These are phyloP conservation scores for Chrysochloris asiatica DNA, from an alignment of 2,113 vertebrate genomes.

Conservation along the genomic window DNA sequence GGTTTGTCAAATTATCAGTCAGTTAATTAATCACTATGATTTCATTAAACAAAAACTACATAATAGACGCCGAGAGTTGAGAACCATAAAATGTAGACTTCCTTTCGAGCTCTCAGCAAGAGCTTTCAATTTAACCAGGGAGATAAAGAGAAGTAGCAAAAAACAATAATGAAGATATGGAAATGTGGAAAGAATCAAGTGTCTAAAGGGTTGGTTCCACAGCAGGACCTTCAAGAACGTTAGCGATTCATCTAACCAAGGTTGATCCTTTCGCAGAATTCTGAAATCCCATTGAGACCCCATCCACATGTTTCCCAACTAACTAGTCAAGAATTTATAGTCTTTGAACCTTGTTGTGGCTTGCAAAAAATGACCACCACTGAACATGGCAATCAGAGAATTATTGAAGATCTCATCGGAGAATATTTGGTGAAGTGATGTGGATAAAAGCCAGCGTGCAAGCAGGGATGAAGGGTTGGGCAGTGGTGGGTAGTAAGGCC, in stretches of 20 bases:
- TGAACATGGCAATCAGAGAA: no score
- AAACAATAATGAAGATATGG: not conserved
- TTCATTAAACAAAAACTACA: not conserved
- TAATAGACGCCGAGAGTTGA: not conserved
- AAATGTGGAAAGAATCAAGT: not conserved
- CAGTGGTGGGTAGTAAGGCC: no score
- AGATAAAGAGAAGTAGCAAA: not conserved
- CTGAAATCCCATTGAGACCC: not conserved
- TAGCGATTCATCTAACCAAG: not conserved
- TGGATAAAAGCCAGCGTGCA: no score
- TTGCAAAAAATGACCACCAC: no score
- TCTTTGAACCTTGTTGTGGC: constrained; percentile 17
- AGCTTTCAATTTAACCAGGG: not conserved
- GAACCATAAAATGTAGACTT: not conserved
- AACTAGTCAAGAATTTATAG: not conserved
- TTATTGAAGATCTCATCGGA: no score
- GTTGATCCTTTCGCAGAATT: not conserved
- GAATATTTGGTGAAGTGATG: no score
- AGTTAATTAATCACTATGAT: not conserved
- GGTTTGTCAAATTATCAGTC: not conserved
- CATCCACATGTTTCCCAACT: not conserved
- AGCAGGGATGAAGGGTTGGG: no score
- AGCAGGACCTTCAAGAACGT: not conserved
- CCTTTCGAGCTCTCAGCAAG: constrained; percentile 12
- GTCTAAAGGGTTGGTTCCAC: not conserved